A percentile compares a stretch with the other conserved stretches of the same genome.
These are phyloP conservation scores for Papilio polytes DNA, from an alignment of 1,140 invertebrate species.

Conservation along the genomic window DNA sequence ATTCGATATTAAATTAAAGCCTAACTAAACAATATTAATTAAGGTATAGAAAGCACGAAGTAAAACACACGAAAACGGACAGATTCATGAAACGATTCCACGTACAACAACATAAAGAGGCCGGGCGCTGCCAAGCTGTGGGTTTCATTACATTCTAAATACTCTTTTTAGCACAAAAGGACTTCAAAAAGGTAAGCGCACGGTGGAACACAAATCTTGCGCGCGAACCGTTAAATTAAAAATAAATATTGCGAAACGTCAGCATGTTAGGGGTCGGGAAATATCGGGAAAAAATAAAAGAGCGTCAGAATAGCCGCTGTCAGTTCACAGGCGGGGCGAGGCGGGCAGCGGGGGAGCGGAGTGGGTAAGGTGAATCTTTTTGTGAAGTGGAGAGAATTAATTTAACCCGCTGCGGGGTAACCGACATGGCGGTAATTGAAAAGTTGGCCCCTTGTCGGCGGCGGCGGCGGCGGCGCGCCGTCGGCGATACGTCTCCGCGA, in stretches of 20 bases:
- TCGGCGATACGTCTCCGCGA: slow-evolving; percentile 62
- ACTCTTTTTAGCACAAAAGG: slow-evolving; percentile 70
- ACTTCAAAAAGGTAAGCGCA: slow-evolving; percentile 69
- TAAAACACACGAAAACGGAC: slow-evolving; percentile 23
- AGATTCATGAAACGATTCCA: slow-evolving; percentile 30
- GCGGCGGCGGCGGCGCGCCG: slow-evolving; percentile 45
- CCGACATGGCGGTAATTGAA: slow-evolving; percentile 84
- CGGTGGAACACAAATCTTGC: slow-evolving; percentile 72
- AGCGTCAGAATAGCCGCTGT: slow-evolving; percentile 68
- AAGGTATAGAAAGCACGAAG: not conserved
- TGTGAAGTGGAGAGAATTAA: slow-evolving; percentile 85
- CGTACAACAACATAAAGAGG: slow-evolving; percentile 44
- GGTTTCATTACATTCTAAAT: slow-evolving; percentile 68
- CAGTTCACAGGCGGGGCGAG: slow-evolving; percentile 68
- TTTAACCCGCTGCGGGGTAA: slow-evolving; percentile 84
- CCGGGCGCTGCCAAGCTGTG: slow-evolving; percentile 43
- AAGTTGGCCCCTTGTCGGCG: slow-evolving; percentile 81
- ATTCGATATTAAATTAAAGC: not conserved
- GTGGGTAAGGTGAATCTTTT: slow-evolving; percentile 80
- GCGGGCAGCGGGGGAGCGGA: slow-evolving; percentile 10
- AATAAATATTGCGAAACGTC: slow-evolving; percentile 84
- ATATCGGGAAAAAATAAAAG: slow-evolving; percentile 70
- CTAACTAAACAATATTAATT: slow-evolving; percentile 1
- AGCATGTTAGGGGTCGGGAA: slow-evolving; percentile 80
- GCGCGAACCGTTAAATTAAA: slow-evolving; percentile 81